Evolutionary conservation across 2,797 vertebrate genomes (phyloP).

Genomic region (Oryzias dopingdopingensis): DNA sequence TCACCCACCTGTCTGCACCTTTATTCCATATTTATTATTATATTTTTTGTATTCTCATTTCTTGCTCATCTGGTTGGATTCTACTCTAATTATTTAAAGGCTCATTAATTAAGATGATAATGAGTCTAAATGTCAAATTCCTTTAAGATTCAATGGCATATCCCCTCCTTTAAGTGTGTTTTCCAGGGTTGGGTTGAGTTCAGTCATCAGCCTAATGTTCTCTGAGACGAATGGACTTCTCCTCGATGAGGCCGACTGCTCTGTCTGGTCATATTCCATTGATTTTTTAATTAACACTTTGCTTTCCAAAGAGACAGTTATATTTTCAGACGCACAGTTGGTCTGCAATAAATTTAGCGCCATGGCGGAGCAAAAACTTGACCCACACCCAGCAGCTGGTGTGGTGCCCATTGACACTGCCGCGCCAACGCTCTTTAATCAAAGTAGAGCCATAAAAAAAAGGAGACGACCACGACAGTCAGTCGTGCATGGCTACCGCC

Average conservation of each 20-base stretch:
- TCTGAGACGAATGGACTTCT: constrained; percentile 51
- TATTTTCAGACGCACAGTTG: constrained; percentile 33
- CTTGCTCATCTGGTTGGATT: no score
- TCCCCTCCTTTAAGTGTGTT: constrained; percentile 20
- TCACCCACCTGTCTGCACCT: no score
- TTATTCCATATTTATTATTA: no score
- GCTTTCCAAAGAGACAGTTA: constrained; percentile 33
- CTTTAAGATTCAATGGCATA: constrained; percentile 50
- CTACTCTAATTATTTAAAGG: constrained; percentile 15
- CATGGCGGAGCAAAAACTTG: constrained; percentile 16
- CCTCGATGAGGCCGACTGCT: constrained; percentile 32
- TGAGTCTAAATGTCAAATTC: constrained; percentile 58
- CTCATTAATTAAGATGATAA: constrained; percentile 61
- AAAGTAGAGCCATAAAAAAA: constrained; percentile 43
- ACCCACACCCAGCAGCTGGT: constrained; percentile 20
- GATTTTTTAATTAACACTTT: constrained; percentile 66
- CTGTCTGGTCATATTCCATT: constrained; percentile 50
- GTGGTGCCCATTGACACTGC: constrained; percentile 28
- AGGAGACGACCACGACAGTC: constrained; percentile 45
- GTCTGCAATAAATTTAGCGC: constrained; percentile 28
- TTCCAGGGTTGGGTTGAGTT: constrained; percentile 27
- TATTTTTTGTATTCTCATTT: no score
- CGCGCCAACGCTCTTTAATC: constrained; percentile 20
- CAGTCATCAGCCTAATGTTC: constrained; percentile 56
- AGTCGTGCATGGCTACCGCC: constrained; percentile 43